Percentiles rank a stretch among this genome's conserved stretches.
Evolutionary conservation across 2,888 invertebrate species (phyloP).

Genomic region (Melolontha melolontha): DNA sequence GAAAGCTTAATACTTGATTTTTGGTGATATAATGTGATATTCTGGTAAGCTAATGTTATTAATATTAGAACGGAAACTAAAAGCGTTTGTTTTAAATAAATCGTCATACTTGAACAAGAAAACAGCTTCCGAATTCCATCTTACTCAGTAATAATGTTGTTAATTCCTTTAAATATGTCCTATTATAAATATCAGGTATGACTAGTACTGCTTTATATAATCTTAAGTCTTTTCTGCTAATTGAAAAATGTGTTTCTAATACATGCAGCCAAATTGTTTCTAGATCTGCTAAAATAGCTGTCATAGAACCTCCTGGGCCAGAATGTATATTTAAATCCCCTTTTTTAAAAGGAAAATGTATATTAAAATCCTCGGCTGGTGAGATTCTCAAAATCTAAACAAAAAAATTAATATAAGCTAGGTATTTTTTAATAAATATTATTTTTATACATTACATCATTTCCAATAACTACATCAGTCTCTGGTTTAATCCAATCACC

Average conservation of each 20-base stretch:
- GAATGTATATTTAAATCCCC: constrained; percentile 90
- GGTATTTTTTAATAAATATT: background rate
- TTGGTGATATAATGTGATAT: no score
- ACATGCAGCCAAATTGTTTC: constrained; percentile 90
- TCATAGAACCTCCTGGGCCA: constrained; percentile 87
- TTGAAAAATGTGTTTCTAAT: constrained; percentile 81
- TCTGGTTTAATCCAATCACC: constrained; percentile 75
- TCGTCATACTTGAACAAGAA: constrained; percentile 79
- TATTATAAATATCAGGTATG: constrained; percentile 90
- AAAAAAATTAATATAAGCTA: constrained; percentile 24
- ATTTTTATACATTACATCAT: constrained; percentile 69
- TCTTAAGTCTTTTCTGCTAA: constrained; percentile 76
- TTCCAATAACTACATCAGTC: constrained; percentile 78
- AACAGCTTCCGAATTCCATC: constrained; percentile 88
- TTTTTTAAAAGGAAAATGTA: constrained; percentile 90
- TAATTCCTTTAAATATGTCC: constrained; percentile 86
- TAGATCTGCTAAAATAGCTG: constrained; percentile 85
- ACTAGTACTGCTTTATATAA: constrained; percentile 89
- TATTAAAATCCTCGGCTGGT: constrained; percentile 79
- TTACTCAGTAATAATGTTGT: constrained; percentile 83
- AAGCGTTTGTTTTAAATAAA: constrained; percentile 39
- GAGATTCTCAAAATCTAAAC: constrained; percentile 73
- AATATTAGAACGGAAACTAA: no score
- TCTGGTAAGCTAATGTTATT: no score
- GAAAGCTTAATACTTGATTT: no score